Conservation (phyloP, 2,113 vertebrate genomes). For the Myxocyprinus asiaticus region DNA sequence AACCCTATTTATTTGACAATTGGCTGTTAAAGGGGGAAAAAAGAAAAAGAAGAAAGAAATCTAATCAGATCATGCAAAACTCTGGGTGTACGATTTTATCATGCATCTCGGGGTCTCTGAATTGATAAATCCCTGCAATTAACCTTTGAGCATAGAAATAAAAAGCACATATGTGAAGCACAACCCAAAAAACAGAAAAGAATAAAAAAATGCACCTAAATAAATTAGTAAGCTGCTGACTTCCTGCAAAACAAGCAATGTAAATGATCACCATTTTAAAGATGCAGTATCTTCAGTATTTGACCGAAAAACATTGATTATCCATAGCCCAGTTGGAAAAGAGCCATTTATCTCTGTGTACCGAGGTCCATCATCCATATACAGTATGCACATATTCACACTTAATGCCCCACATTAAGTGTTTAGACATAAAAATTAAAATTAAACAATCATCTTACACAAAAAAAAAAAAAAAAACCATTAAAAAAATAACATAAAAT, state of each 20-base stretch:
- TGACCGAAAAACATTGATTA: background rate
- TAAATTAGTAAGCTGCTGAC: constrained; percentile 60
- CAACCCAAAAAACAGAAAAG: constrained; percentile 4
- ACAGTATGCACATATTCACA: too few relatives aligned
- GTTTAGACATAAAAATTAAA: too few relatives aligned
- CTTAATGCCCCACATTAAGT: too few relatives aligned
- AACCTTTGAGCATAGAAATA: background rate
- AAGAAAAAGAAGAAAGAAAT: background rate
- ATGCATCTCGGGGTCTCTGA: background rate
- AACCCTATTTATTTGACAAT: background rate
- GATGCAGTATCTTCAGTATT: constrained; percentile 80
- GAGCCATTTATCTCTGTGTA: too few relatives aligned
- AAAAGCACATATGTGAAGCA: constrained; percentile 31
- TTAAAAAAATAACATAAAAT: too few relatives aligned
- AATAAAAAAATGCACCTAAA: constrained; percentile 46
- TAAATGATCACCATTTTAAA: constrained; percentile 75
- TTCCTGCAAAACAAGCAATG: too few relatives aligned
- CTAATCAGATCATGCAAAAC: constrained; percentile 7
- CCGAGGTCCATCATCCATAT: too few relatives aligned
- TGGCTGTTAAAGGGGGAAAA: background rate
- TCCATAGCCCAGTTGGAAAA: too few relatives aligned
- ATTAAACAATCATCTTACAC: too few relatives aligned
- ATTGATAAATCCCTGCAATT: background rate
- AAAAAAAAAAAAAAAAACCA: too few relatives aligned
- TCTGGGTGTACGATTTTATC: background rate